Evolutionary conservation across 2,797 vertebrate genomes (phyloP).

Genomic region (Vespertilio murinus): DNA sequence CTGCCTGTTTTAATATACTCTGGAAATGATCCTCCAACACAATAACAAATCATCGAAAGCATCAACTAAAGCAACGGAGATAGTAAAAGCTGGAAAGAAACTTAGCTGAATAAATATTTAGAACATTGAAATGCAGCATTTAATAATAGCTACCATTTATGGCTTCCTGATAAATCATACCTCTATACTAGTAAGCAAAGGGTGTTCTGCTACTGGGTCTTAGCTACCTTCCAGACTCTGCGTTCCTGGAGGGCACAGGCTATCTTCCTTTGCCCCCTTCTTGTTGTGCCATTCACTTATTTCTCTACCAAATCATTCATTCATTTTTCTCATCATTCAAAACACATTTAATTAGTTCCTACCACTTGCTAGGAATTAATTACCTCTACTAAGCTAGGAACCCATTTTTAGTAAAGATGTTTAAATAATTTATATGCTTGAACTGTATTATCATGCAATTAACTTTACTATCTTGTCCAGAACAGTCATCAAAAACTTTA

Average conservation of each 20-base stretch:
- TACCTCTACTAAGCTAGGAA: neutral
- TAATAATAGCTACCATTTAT: neutral
- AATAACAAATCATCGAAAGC: conserved; percentile 26
- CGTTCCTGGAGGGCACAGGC: neutral
- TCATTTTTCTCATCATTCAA: neutral
- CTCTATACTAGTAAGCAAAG: neutral
- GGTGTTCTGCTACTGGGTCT: neutral
- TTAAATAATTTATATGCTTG: neutral
- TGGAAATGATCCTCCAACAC: conserved; percentile 47
- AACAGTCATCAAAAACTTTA: neutral
- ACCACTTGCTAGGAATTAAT: neutral
- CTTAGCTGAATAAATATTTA: neutral
- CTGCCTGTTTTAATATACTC: conserved; percentile 30
- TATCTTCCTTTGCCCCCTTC: neutral
- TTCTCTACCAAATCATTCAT: neutral
- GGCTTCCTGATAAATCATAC: neutral
- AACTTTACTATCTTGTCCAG: neutral
- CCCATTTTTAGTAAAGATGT: neutral
- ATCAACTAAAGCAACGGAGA: neutral
- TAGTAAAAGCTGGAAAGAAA: conserved; percentile 5
- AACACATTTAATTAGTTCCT: neutral
- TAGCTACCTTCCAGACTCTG: neutral
- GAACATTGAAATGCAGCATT: neutral
- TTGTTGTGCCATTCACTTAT: neutral
- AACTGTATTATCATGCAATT: neutral